Evolutionary conservation across 1,140 invertebrate genomes (phyloP).

Genomic region (Psix sp.): DNA sequence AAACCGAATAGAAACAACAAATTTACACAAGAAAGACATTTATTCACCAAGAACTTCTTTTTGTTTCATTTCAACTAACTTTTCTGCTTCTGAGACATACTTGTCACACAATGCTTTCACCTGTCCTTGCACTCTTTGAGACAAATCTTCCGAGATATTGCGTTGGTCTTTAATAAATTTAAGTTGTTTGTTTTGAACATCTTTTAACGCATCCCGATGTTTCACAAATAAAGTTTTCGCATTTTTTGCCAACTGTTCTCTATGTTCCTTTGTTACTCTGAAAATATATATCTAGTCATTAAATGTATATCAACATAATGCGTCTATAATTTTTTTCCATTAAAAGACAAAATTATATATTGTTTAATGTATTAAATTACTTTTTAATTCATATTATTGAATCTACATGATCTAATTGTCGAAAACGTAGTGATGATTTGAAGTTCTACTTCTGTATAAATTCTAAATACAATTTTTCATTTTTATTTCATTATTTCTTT

Average conservation of each 20-base stretch:
- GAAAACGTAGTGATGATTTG: no score
- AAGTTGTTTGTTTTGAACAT: constrained; percentile 85
- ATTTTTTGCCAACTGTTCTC: constrained; percentile 91
- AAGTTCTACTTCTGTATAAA: no score
- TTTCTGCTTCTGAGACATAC: constrained; percentile 82
- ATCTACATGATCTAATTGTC: no score
- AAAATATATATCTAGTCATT: no score
- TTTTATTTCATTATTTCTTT: no score
- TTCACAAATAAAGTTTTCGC: constrained; percentile 90
- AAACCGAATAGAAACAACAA: background rate
- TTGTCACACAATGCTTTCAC: constrained; percentile 81
- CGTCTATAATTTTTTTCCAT: no score
- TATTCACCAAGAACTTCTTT: constrained; percentile 82
- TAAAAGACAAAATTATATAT: no score
- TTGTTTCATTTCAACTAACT: constrained; percentile 82
- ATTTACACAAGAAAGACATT: background rate
- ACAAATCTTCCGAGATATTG: constrained; percentile 82
- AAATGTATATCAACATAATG: no score
- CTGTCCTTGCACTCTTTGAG: constrained; percentile 82
- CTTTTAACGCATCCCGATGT: constrained; percentile 86
- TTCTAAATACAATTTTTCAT: no score
- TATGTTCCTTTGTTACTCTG: constrained; percentile 93
- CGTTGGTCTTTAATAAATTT: constrained; percentile 83
- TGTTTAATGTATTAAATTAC: no score
- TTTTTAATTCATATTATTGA: no score